Evolutionary conservation across 2,797 vertebrate species (phyloP).

Genomic region (Gymnothorax reevesii): DNA sequence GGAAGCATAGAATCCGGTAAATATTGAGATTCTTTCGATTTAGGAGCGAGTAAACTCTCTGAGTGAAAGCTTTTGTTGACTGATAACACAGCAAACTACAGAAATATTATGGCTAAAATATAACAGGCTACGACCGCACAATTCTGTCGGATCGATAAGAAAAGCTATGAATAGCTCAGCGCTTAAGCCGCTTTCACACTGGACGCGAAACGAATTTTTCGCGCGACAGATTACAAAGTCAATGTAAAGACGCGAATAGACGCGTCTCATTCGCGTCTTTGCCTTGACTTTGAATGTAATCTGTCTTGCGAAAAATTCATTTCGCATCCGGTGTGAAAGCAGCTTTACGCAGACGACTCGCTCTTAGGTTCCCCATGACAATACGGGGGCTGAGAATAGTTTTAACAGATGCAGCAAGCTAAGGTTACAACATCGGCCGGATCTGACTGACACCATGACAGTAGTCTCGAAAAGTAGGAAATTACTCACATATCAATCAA

Average conservation of each 20-base stretch:
- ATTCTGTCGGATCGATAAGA: neutral
- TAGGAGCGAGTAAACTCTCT: neutral
- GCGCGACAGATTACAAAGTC: no score
- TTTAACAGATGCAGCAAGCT: constrained; percentile 8
- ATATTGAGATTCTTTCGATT: neutral
- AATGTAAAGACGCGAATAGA: no score
- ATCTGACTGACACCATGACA: neutral
- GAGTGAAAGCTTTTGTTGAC: neutral
- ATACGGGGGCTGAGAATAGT: neutral
- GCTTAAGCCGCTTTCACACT: neutral
- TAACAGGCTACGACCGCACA: neutral
- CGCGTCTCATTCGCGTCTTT: no score
- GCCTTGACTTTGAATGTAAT: no score
- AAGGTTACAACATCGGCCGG: neutral
- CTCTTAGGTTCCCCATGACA: neutral
- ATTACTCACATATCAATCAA: neutral
- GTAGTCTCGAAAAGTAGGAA: neutral
- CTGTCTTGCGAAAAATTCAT: no score
- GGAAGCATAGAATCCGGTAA: neutral
- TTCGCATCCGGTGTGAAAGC: no score
- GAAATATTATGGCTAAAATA: neutral
- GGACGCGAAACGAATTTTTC: no score
- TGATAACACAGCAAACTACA: neutral
- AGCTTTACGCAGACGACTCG: neutral
- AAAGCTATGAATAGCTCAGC: neutral